Base-by-base conservation (phyloP, 2,888 invertebrate species). In the Drosophila demipolita region DNA sequence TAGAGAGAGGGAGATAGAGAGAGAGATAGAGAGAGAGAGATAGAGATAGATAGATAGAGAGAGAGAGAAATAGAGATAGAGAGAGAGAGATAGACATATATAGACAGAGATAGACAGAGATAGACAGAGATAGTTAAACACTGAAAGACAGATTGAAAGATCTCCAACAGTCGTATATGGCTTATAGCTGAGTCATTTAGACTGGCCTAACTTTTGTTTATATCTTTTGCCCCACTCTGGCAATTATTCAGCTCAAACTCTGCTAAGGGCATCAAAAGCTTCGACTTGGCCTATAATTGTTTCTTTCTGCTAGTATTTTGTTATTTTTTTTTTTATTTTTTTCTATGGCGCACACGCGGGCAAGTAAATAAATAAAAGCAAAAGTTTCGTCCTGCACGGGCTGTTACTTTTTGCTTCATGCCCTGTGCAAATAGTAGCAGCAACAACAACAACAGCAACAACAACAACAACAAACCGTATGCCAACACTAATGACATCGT, bases 291-390 rank as follows among this genome's bases (percentile, higher is more conserved):
- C 42, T n/a, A 53, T 73, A 73, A 73, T 73, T 67, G 65, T 50
- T 69, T 52, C 32, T 32, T 6, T 29, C 32, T 32, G 23, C 52
- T 52, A 50, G 7, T 26, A 15, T 42, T 35, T 17, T 29, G 26
- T 11, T 26, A 15, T 42, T 32, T 17, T 29, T 32, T 49, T 42
- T 71, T 59, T 29, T 63, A 60, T 50, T 45, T 73, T 49, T 66
- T 12, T 20, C 42, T 69, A 40, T 64, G 15, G 65, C 66, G 59
- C 63, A 58, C 55, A 66, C 70, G 75, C 66, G 69, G 62, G 71
- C 80, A 78, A 83, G 83, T 83, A 83, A 83, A 83, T 84, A 81
- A 83, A 85, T 85, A 85, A 81, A 84, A 83, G 83, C 80, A 82
- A 86, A 85, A 81, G 72, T 84, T 83, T 85, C 68, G 66, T 67